phyloP scores from a whole-genome alignment of 2,797 vertebrate species.

The Hippopotamyrus pictus region DNA sequence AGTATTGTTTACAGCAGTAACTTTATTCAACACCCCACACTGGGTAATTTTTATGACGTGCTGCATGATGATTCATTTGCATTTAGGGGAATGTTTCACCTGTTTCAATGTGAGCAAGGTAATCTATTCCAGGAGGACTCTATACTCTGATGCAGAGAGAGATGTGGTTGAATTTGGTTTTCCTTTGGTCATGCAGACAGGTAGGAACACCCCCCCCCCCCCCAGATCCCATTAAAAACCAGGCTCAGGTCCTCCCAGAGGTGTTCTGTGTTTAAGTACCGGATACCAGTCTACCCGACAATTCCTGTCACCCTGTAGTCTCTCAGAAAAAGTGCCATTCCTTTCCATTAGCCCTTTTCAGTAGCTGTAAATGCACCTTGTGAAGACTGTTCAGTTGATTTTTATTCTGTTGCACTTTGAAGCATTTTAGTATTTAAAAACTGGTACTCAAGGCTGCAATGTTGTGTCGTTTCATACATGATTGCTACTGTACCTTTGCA shows the following conservation, averaged over 20 bases:
- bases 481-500: slow-evolving; percentile 58
- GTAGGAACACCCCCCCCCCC: neutral
- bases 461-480: slow-evolving; percentile 60
- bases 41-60: neutral
- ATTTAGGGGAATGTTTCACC: neutral
- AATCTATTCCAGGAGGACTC: neutral
- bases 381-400: slow-evolving; percentile 41
- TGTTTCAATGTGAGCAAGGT: neutral
- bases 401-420: slow-evolving; percentile 58
- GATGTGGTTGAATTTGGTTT: neutral
- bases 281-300: slow-evolving; percentile 32
- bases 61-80: neutral
- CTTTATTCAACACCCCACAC: neutral
- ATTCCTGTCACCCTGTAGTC: slow-evolving; percentile 29
- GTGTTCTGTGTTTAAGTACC: neutral
- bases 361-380: slow-evolving; percentile 58
- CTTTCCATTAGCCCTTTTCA: slow-evolving; percentile 46
- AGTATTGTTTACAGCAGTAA: neutral
- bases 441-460: slow-evolving; percentile 56
- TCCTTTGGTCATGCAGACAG: neutral
- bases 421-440: slow-evolving; percentile 59
- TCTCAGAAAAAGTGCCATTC: slow-evolving; percentile 60
- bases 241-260: neutral
- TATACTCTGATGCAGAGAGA: neutral
- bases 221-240: neutral